Evolutionary conservation across 2,888 invertebrate species (phyloP).

Genomic region (Eupeodes luniger): DNA sequence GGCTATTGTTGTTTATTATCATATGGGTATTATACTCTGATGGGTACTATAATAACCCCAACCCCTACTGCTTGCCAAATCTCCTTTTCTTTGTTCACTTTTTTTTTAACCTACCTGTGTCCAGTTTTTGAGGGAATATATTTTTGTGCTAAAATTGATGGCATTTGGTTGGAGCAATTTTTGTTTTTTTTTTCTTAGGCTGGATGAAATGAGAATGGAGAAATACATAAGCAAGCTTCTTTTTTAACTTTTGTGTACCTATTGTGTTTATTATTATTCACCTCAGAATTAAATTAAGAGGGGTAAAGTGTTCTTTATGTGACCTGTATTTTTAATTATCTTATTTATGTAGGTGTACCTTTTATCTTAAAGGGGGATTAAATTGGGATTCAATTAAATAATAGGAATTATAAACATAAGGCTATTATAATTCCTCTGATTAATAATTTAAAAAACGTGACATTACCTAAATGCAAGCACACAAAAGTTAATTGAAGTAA

Average conservation of each 20-base stretch:
- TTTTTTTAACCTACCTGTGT: neutral
- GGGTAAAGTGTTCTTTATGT: neutral
- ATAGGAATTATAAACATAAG: too few species aligned
- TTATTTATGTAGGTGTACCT: neutral
- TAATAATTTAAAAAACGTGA: too few species aligned
- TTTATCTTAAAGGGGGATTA: too few species aligned
- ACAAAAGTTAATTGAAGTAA: too few species aligned
- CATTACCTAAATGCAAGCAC: too few species aligned
- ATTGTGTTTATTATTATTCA: neutral
- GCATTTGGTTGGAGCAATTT: constrained; percentile 8
- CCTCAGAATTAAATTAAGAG: neutral
- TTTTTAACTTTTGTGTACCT: neutral
- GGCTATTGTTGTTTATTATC: constrained; percentile 18
- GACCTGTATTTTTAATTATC: neutral
- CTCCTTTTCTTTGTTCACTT: too few species aligned
- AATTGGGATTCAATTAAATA: neutral
- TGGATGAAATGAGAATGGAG: too few species aligned
- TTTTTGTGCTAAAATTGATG: constrained; percentile 30
- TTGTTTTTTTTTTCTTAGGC: too few species aligned
- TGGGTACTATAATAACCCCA: too few species aligned
- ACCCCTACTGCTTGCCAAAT: too few species aligned
- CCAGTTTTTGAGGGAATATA: constrained; percentile 19
- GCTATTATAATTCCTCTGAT: too few species aligned
- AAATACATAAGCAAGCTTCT: neutral
- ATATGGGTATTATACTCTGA: neutral